phyloP scores from a whole-genome alignment of 1,140 invertebrate genomes.

The Mycetomoellerius zeteki region DNA sequence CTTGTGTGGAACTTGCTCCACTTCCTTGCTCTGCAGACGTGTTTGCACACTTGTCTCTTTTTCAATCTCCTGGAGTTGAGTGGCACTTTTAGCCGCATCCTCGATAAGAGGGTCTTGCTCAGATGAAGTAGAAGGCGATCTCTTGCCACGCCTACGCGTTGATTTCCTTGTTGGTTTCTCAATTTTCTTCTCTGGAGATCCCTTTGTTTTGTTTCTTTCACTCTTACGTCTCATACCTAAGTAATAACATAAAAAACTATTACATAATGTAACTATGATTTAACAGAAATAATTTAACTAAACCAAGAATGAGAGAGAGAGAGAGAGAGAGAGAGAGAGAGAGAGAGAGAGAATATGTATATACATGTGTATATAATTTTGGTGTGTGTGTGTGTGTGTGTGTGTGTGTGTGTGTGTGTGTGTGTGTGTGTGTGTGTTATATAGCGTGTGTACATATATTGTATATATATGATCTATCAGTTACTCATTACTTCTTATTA shows the following conservation, averaged over 20 bases:
- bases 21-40: constrained; percentile 53
- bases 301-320: neutral
- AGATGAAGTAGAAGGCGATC: constrained; percentile 82
- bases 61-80: constrained; percentile 67
- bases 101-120: constrained; percentile 78
- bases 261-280: constrained; percentile 3
- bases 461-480: neutral
- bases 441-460: too few relatives aligned
- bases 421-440: too few relatives aligned
- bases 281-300: neutral
- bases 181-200: constrained; percentile 84
- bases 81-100: constrained; percentile 62
- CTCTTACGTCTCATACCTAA: constrained; percentile 86
- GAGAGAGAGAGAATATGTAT: too few relatives aligned
- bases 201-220: constrained; percentile 86
- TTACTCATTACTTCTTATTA: constrained; percentile 15
- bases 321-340: too few relatives aligned
- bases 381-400: too few relatives aligned
- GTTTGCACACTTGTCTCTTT: constrained; percentile 61
- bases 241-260: constrained; percentile 27
- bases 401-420: too few relatives aligned
- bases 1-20: constrained; percentile 50
- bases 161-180: constrained; percentile 85
- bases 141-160: constrained; percentile 80
- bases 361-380: too few relatives aligned